Conservation (phyloP, 2,888 invertebrate species). For the Pristionchus japonicus region DNA sequence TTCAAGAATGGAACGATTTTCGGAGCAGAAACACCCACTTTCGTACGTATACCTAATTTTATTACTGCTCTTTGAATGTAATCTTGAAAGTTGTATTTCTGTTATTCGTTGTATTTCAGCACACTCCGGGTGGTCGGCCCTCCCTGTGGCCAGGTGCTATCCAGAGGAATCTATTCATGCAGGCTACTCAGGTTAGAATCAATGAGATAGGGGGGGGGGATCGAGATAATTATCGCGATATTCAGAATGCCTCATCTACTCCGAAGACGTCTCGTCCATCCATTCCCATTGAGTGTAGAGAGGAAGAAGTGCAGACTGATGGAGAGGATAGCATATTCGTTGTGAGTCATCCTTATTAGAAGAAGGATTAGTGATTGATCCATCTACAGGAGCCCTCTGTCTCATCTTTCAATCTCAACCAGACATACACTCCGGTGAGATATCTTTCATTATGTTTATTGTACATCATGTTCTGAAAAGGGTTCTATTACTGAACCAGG, state of each 20-base stretch:
- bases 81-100: too few relatives aligned
- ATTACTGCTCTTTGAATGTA: too few relatives aligned
- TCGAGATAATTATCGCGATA: background rate
- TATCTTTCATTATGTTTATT: background rate
- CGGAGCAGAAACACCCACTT: background rate
- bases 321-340: background rate
- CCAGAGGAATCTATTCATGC: background rate
- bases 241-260: conserved; percentile 34
- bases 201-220: too few relatives aligned
- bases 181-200: background rate
- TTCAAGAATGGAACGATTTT: background rate
- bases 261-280: background rate
- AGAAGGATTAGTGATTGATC: background rate
- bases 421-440: background rate
- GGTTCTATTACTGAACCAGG: background rate
- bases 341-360: background rate
- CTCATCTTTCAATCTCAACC: background rate
- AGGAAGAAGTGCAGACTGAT: conserved; percentile 40
- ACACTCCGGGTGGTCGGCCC: conserved; percentile 16
- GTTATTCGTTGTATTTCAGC: background rate
- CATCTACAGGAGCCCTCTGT: background rate
- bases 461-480: background rate
- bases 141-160: conserved; percentile 34
- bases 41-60: too few relatives aligned
- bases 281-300: background rate